Evolutionary conservation across 2,797 vertebrate species (phyloP), one percentile per base, ranked within the genome.

Genomic region (Pangasius djambal): DNA sequence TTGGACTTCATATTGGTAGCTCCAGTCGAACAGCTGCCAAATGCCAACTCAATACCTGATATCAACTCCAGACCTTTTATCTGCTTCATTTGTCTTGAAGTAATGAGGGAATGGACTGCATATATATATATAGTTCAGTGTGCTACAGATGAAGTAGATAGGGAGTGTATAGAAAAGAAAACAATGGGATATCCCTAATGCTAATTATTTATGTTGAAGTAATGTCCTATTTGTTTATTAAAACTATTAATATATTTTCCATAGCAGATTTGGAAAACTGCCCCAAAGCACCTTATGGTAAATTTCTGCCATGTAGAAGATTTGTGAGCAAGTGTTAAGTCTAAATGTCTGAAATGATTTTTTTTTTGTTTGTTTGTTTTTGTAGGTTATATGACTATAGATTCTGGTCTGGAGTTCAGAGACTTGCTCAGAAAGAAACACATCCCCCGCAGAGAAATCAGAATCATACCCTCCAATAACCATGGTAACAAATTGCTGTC

Each of bases 401-500:
- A 95, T 20, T 85, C 34, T 15, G 95, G 94, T 88, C 1, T 78
- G 1, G 91, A 87, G 4, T 72, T 96, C 22, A 92, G 86, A 86
- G 89, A 92, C 0, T 92, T 89, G 0, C 90, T 96, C 88, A 87
- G 65, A 0, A 91, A 91, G 88, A 95, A 92, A 87, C 92, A 88
- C 0, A 61, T 92, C 9, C 95, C 95, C 6, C 92, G 88, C 91
- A 91, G 89, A 89, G 93, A 95, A 67, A 93, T 93, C 89, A 93
- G 91, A 90, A 94, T 75, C 4, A 37, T 96, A 13, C 93, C 91
- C 12, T 93, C 95, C 88, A 94, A 95, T 91, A 89, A 91, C 82
- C 89, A 92, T 40, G 95, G 96, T 96, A 93, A 87, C 52, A 57
- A 82, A 85, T 63, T 69, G 22, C 37, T 25, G 10, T 59, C 37